A percentile compares a stretch with the other conserved stretches of the same genome.
phyloP scores from a whole-genome alignment of 2,113 vertebrate genomes.

The Brachirus orientalis region DNA sequence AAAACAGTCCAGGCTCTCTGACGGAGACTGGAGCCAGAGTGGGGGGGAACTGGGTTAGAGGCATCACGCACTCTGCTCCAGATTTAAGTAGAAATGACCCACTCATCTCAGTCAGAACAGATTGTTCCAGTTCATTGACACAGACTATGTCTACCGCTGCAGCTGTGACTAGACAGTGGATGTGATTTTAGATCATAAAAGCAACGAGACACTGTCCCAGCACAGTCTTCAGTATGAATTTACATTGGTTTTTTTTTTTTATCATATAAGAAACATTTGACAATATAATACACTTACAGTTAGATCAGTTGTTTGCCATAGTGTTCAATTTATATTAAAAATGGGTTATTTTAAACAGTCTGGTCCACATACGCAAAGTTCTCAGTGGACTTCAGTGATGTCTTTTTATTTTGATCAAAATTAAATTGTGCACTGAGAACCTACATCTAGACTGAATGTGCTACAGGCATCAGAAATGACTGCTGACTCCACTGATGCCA shows the following conservation, averaged over 20 bases:
- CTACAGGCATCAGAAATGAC: neutral
- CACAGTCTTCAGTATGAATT: too few species aligned
- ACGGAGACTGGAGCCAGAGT: neutral
- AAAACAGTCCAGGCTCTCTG: neutral
- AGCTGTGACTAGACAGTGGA: neutral
- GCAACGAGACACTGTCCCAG: neutral
- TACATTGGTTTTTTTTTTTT: too few species aligned
- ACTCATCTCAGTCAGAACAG: slow-evolving; percentile 42
- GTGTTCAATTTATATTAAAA: neutral
- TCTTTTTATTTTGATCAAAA: neutral
- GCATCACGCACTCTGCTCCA: slow-evolving; percentile 33
- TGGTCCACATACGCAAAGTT: neutral
- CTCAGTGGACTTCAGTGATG: neutral
- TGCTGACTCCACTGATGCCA: slow-evolving; percentile 10
- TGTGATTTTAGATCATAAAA: slow-evolving; percentile 22
- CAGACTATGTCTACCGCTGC: neutral
- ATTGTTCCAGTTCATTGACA: slow-evolving; percentile 48
- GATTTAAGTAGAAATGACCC: slow-evolving; percentile 41
- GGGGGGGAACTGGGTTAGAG: slow-evolving; percentile 25
- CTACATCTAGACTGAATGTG: neutral
- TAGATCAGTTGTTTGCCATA: neutral
- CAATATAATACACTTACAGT: too few species aligned
- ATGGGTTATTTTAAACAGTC: neutral
- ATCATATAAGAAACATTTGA: too few species aligned
- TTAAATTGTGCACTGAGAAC: too few species aligned